Percentiles rank a stretch among this genome's conserved stretches.
Evolutionary conservation across 92 coral and sea anemone species (phyloP).

Genomic region (Galaxea fascicularis): DNA sequence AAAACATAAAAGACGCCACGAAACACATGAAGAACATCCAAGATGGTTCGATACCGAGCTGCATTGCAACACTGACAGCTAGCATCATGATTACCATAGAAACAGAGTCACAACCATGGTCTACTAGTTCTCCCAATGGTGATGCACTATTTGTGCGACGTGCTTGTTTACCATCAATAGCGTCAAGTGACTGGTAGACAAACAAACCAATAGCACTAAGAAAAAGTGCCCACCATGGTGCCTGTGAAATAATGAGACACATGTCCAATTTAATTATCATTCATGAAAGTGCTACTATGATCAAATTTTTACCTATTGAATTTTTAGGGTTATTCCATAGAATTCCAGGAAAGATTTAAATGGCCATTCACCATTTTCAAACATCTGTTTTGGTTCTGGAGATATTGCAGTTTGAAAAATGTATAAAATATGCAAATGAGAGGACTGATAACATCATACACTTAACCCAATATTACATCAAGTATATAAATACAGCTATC

Average conservation of each 20-base stretch:
- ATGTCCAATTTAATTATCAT: background rate
- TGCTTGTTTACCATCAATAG: conserved; percentile 97
- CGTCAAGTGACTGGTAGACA: conserved; percentile 92
- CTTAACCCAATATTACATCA: too few relatives aligned
- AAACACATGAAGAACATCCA: conserved; percentile 88
- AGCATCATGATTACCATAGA: conserved; percentile 79
- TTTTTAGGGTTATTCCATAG: too few relatives aligned
- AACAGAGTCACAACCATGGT: conserved; percentile 98
- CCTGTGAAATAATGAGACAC: conserved; percentile 44
- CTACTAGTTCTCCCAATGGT: conserved; percentile 94
- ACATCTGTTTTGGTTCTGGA: too few relatives aligned
- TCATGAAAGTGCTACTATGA: too few relatives aligned
- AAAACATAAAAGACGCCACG: conserved; percentile 76
- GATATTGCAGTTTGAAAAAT: too few relatives aligned
- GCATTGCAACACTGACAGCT: conserved; percentile 69
- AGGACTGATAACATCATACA: too few relatives aligned
- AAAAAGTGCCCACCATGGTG: conserved; percentile 84
- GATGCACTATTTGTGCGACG: conserved; percentile 90
- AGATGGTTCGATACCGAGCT: conserved; percentile 84
- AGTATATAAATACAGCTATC: too few relatives aligned
- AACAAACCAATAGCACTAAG: conserved; percentile 84
- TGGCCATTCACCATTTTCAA: too few relatives aligned
- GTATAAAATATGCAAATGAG: too few relatives aligned
- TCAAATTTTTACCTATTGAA: too few relatives aligned
- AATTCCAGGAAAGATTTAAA: too few relatives aligned